Evolutionary conservation across 2,888 invertebrate genomes (phyloP).

Genomic region (Hipparchia semele): DNA sequence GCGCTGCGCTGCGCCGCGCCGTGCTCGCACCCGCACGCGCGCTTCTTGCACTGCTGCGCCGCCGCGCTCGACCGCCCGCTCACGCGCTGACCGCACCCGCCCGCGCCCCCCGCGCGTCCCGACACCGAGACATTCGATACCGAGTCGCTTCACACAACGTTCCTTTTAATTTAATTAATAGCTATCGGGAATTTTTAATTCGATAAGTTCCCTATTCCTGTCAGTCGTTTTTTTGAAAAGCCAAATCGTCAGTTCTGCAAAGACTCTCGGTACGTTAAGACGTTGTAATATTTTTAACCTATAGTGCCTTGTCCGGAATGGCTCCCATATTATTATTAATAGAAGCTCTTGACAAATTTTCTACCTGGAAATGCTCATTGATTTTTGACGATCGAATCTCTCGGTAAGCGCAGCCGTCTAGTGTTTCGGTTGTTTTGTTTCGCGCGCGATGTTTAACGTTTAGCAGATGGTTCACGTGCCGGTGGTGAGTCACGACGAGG

Average conservation of each 20-base stretch:
- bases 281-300: constrained; percentile 9
- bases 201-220: neutral
- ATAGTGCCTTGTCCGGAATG: constrained; percentile 12
- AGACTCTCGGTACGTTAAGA: neutral
- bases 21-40: constrained; percentile 71
- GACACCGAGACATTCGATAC: constrained; percentile 14
- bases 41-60: constrained; percentile 79
- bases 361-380: constrained; percentile 37
- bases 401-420: constrained; percentile 23
- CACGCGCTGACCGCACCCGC: constrained; percentile 61
- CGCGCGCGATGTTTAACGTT: constrained; percentile 33
- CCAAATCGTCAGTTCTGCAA: neutral
- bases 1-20: constrained; percentile 58
- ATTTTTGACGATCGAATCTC: constrained; percentile 14
- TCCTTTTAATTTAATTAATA: neutral
- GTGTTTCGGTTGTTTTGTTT: constrained; percentile 31
- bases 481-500: constrained; percentile 26
- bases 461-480: constrained; percentile 28
- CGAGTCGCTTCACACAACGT: neutral
- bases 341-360: constrained; percentile 35
- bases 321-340: neutral
- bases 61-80: constrained; percentile 70
- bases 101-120: neutral
- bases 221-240: neutral
- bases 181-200: neutral